Base-by-base conservation (phyloP, 1,140 invertebrate species). In the Zaprionus taronus region DNA sequence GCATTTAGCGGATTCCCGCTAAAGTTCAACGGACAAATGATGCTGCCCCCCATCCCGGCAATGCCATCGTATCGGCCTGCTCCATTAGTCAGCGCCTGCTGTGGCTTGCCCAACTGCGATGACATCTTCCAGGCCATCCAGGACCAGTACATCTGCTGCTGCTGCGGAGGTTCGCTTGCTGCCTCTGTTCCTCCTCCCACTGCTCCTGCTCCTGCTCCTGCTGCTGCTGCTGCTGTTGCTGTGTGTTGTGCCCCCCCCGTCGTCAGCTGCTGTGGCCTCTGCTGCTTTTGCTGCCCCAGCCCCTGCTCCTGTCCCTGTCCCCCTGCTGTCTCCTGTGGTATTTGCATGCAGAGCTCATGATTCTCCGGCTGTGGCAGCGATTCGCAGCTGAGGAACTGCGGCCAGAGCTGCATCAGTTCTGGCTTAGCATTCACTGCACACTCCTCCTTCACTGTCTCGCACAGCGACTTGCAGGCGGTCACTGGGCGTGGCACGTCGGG, bases 401-500 rank as follows among this genome's bases (percentile, higher is more conserved):
- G 96, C 97, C 96, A 96, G 89, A 97, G 95, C 36, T 85, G 76
- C 67, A 95, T 94, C 65, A 98, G 93, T 12, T 97, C 95, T 4
- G 86, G 60, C 9, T 72, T 41, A 0, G 96, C 95, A 58, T 96
- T 94, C 1, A 60, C 41, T 2, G 61, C 80, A 93, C 98, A 99
- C 68, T 96, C 95, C 51, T 94, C 94, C 71, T 95, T 94, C 1
- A 98, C 97, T 49, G 95, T 95, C 80, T 97, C 95, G 93, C 98
- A 98, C 51, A 98, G 94, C 4, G 96, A 95, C 76, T 97, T 95
- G 93, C 98, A 99, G 4, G 97, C 97, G 57, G 96, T 97, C 71
- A 99, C 97, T 24, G 97, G 96, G 79, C 96, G 95, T 34, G 95
- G 94, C 77, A 98, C 96, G 90, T 98, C 96, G 84, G 97, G 96